phyloP scores from a whole-genome alignment of 2,888 invertebrate species.

The Chalcosyrphus nemorum region DNA sequence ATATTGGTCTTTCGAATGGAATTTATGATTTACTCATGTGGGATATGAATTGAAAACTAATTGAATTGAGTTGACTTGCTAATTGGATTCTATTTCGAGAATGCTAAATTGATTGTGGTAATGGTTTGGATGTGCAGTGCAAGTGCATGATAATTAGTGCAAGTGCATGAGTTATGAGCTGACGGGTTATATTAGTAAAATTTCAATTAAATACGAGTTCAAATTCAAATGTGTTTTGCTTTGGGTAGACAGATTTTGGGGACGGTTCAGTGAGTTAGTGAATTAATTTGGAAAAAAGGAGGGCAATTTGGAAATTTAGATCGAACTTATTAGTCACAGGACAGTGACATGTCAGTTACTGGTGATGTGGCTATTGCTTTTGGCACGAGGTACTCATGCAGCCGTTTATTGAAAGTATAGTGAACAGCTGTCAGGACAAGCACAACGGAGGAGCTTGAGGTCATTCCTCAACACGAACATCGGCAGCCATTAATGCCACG shows the following conservation, averaged over 20 bases:
- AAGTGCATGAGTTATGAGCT: conserved; percentile 2
- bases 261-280: neutral
- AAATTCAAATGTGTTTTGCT: neutral
- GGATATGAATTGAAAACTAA: conserved; percentile 59
- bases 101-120: conserved; percentile 39
- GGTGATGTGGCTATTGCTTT: too few species aligned
- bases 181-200: neutral
- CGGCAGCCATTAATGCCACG: too few species aligned
- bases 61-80: conserved; percentile 45
- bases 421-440: too few species aligned
- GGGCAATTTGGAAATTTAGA: too few species aligned
- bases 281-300: neutral
- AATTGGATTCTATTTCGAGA: conserved; percentile 48
- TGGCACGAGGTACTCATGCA: too few species aligned
- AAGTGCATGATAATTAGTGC: neutral
- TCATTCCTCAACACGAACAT: too few species aligned
- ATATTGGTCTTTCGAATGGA: neutral
- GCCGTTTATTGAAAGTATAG: too few species aligned
- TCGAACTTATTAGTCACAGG: too few species aligned
- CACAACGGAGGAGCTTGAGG: too few species aligned
- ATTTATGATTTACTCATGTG: conserved; percentile 30
- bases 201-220: neutral
- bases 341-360: too few species aligned
- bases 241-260: neutral
- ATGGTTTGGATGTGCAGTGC: neutral